phyloP scores from a whole-genome alignment of 2,113 vertebrate genomes.

The Plecotus auritus region DNA sequence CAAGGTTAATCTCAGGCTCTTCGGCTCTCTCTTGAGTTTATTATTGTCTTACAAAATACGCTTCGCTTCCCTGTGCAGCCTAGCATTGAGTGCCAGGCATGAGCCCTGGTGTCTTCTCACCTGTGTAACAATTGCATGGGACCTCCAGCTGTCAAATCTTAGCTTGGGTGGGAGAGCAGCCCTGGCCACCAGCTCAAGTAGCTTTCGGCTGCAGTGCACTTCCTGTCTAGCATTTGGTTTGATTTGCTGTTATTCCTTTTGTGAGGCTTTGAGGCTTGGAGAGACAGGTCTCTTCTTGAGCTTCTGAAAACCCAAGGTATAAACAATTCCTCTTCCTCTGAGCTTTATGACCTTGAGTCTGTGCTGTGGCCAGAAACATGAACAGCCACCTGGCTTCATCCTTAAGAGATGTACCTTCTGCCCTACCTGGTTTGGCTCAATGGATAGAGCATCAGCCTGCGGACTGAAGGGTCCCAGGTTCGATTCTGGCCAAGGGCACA shows the following conservation, averaged over 20 bases:
- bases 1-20: constrained; percentile 27
- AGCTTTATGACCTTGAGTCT: constrained; percentile 24
- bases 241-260: background rate
- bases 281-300: constrained; percentile 11
- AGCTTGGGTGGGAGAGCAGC: no score
- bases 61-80: background rate
- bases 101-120: background rate
- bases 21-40: constrained; percentile 1
- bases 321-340: background rate
- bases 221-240: background rate
- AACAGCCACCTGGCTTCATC: background rate
- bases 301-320: constrained; percentile 10
- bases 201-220: no score
- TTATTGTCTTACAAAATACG: background rate
- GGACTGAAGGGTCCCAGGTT: no score
- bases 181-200: background rate
- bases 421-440: background rate
- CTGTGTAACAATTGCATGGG: background rate
- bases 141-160: background rate
- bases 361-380: background rate
- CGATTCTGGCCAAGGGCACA: no score
- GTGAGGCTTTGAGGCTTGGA: background rate
- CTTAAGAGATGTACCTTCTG: background rate
- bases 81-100: background rate
- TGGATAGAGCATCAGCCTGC: no score